Evolutionary conservation across 2,797 vertebrate genomes (phyloP).

Genomic region (Spinus pinus): DNA sequence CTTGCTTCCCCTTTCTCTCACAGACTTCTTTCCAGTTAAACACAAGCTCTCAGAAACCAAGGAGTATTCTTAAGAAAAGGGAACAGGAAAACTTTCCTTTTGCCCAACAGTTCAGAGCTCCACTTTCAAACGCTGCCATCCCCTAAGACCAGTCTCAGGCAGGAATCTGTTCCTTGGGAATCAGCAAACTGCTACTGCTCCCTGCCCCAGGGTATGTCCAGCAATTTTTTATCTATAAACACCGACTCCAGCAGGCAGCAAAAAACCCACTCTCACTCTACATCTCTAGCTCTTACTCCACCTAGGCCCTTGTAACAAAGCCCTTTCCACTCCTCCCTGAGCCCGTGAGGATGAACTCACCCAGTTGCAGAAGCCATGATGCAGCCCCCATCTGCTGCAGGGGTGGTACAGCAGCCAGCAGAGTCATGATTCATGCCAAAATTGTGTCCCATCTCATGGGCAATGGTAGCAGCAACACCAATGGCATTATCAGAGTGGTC

Average conservation of each 20-base stretch:
- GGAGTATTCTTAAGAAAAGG: background rate
- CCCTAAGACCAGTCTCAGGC: background rate
- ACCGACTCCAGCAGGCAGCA: background rate
- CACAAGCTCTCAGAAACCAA: background rate
- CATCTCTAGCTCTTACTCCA: background rate
- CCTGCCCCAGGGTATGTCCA: background rate
- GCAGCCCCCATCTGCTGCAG: conserved; percentile 88
- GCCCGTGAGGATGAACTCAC: conserved; percentile 65
- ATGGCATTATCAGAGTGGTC: conserved; percentile 91
- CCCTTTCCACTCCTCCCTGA: background rate
- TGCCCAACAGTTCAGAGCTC: background rate
- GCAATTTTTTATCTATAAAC: background rate
- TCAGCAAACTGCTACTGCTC: background rate
- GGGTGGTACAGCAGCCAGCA: conserved; percentile 84
- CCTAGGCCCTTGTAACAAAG: background rate
- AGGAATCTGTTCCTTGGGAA: background rate
- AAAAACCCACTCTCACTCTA: background rate
- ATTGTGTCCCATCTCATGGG: conserved; percentile 98
- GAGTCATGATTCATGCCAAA: conserved; percentile 97
- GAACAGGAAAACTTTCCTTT: background rate
- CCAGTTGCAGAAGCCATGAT: conserved; percentile 98
- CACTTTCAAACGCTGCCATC: background rate
- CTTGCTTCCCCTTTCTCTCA: background rate
- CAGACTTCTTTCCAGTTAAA: background rate
- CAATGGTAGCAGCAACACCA: conserved; percentile 94